phyloP scores from a whole-genome alignment of 2,888 invertebrate genomes.

The Fabriciana adippe region DNA sequence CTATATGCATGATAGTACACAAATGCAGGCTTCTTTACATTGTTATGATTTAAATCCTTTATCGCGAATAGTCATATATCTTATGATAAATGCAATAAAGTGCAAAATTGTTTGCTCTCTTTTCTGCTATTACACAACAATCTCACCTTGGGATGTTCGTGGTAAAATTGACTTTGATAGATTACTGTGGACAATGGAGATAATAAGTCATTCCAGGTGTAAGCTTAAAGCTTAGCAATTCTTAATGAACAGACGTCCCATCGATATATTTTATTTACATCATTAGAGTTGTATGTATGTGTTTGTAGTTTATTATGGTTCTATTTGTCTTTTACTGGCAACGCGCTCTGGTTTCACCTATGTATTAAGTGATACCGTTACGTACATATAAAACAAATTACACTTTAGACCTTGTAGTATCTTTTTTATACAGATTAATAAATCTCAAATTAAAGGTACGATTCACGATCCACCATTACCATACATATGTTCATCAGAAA shows the following conservation, averaged over 20 bases:
- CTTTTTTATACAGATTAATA: too few species aligned
- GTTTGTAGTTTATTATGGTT: background rate
- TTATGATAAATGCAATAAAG: slow-evolving; percentile 26
- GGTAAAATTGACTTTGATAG: slow-evolving; percentile 61
- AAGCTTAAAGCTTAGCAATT: slow-evolving; percentile 40
- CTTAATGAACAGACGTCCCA: slow-evolving; percentile 28
- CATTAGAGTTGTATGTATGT: background rate
- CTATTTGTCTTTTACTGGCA: too few species aligned
- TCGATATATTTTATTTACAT: background rate
- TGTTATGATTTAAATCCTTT: slow-evolving; percentile 31
- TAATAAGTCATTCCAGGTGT: slow-evolving; percentile 47
- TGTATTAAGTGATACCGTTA: too few species aligned
- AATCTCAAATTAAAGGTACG: too few species aligned
- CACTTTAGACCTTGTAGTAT: too few species aligned
- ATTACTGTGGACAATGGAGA: slow-evolving; percentile 45
- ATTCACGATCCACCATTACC: too few species aligned
- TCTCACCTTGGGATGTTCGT: slow-evolving; percentile 62
- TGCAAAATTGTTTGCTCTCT: slow-evolving; percentile 28
- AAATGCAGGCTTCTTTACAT: slow-evolving; percentile 54
- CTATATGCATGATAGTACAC: slow-evolving; percentile 53
- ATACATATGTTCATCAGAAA: too few species aligned
- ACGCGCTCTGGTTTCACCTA: too few species aligned
- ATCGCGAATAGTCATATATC: slow-evolving; percentile 13
- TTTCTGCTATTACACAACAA: slow-evolving; percentile 37
- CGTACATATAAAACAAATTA: too few species aligned